A percentile compares a stretch with the other conserved stretches of the same genome.
phyloP scores from a whole-genome alignment of 1,140 invertebrate species.

The Hycleus phaleratus region DNA sequence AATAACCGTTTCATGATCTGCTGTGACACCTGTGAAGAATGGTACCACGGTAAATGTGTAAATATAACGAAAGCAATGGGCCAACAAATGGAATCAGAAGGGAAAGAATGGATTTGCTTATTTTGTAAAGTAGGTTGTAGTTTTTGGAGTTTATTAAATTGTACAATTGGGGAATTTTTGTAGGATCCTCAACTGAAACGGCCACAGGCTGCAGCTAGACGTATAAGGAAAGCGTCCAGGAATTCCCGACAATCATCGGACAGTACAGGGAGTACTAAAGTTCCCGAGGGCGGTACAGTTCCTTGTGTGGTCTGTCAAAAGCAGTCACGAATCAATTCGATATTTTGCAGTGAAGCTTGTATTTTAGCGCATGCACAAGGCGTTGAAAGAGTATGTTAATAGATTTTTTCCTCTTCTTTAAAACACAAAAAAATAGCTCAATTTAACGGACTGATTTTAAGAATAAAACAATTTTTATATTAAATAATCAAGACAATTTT shows the following conservation, averaged over 20 bases:
- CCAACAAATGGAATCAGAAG: conserved; percentile 81
- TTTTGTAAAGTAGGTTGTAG: conserved; percentile 62
- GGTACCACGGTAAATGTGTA: conserved; percentile 94
- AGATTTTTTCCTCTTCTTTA: not conserved
- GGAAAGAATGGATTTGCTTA: conserved; percentile 86
- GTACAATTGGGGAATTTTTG: not conserved
- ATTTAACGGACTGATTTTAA: no score
- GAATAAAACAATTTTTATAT: no score
- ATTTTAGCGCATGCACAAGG: conserved; percentile 77
- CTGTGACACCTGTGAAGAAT: conserved; percentile 92
- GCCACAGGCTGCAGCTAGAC: conserved; percentile 35
- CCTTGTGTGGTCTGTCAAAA: conserved; percentile 68
- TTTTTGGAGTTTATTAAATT: not conserved
- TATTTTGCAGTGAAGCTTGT: conserved; percentile 85
- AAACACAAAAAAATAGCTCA: no score
- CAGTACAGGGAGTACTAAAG: conserved; percentile 25
- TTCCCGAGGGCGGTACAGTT: conserved; percentile 11
- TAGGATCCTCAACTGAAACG: conserved; percentile 34
- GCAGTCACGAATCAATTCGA: conserved; percentile 55
- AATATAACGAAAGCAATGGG: conserved; percentile 86
- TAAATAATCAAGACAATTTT: no score
- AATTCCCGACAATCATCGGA: conserved; percentile 32
- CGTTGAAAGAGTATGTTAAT: conserved; percentile 47
- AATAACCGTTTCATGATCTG: conserved; percentile 98
- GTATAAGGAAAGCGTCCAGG: conserved; percentile 37